Evolutionary conservation across 2,888 invertebrate genomes (phyloP).

Genomic region (Caenorhabditis panamensis): DNA sequence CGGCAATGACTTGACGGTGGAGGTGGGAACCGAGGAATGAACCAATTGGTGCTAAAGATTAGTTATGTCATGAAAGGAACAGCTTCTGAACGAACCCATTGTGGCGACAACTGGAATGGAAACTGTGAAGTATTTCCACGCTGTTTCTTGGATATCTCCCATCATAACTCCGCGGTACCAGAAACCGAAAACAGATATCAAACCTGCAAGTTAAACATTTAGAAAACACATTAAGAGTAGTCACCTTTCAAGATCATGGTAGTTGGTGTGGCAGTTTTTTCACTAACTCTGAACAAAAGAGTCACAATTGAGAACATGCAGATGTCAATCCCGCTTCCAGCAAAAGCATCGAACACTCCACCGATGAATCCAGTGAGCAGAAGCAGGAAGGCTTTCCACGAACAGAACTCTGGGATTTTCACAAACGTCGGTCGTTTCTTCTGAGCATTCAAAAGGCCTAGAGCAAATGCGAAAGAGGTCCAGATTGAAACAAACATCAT

Average conservation of each 20-base stretch:
- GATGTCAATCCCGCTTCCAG: constrained; percentile 81
- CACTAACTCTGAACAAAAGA: constrained; percentile 76
- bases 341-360: constrained; percentile 80
- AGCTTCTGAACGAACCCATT: too few species aligned
- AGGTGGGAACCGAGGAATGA: constrained; percentile 78
- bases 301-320: constrained; percentile 79
- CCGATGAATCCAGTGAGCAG: constrained; percentile 80
- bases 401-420: constrained; percentile 73
- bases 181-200: constrained; percentile 74
- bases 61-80: too few species aligned
- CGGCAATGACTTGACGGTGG: constrained; percentile 75
- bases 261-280: constrained; percentile 81
- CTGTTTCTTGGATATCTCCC: constrained; percentile 72
- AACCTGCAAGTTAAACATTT: too few species aligned
- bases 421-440: constrained; percentile 74
- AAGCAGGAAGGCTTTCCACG: constrained; percentile 77
- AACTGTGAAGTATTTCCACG: constrained; percentile 73
- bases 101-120: constrained; percentile 71
- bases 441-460: constrained; percentile 80
- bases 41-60: constrained; percentile 74
- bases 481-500: constrained; percentile 81
- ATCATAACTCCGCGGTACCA: constrained; percentile 77
- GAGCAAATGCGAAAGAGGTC: constrained; percentile 81
- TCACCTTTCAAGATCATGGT: constrained; percentile 81
- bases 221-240: too few species aligned